Evolutionary conservation across 2,113 vertebrate species (phyloP), one percentile per base, ranked within the genome.

Genomic region (Haplochromis vanheusdeni): DNA sequence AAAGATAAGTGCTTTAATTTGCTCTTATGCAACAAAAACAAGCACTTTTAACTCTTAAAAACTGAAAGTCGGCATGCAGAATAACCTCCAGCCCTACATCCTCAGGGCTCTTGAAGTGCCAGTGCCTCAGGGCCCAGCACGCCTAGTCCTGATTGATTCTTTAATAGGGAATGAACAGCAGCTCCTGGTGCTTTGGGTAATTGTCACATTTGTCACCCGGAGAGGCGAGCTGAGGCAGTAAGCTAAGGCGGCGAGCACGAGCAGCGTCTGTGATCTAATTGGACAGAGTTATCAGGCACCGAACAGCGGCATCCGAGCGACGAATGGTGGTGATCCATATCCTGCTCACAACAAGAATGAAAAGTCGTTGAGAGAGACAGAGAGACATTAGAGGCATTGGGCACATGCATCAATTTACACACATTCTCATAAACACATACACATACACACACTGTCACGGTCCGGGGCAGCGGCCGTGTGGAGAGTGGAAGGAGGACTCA

Each of bases 161-260:
- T 79, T 91, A 91, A 91, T 94, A 92, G 88, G 87, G 77, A 86
- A 87, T 70, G 91, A 94, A 86, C 92, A 88, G 91, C 89, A 77
- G 85, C 23, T 81, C 85, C 87, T 47, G 82, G 83, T 88, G 77
- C 89, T 91, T 89, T 89, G 86, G 83, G 84, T 94, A 95, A 94
- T 92, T 92, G 92, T 94, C 87, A 90, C 91, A 94, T 93, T 94
- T 92, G 89, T 94, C 93, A 91, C 90, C 81, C 89, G 77, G 75
- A 80, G 87, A 83, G 47, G 89, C 81, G 9, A 75, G 87, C 89
- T 31, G 83, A 81, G 83, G 83, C 75, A 5, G 89, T 83, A n/a
- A 80, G 85, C 89, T 40, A 83, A 80, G 79, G 77, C 79, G 1
- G 14, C 14, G 40, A 87, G 87, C 58, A 80, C 6, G 84, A 89